Evolutionary conservation across 2,797 vertebrate species (phyloP), one percentile per base, ranked within the genome.

Genomic region (Acanthurus tractus): DNA sequence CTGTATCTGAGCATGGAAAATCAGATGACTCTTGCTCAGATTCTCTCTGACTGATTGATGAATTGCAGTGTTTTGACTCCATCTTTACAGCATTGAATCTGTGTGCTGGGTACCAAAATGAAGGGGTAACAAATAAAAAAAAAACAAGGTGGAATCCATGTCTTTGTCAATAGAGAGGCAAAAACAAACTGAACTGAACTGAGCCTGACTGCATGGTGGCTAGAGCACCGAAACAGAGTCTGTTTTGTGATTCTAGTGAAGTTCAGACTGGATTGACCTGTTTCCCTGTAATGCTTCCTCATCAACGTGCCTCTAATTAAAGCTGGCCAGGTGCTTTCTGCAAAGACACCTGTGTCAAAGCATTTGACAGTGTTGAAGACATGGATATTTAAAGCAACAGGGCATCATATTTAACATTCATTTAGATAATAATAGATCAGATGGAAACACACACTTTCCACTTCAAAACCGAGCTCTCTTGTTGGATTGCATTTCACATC

Each of bases 261-360:
- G 53, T 81, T 86, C 64, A 85, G 76, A 88, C 85, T 78, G 83
- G 90, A 86, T 42, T 57, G 63, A 82, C 88, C 81, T 81, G 89
- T 90, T 90, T 76, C 72, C 84, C 53, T 74, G 10, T 90, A 83
- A 84, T 69, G 74, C 76, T 80, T 90, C 67, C 52, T 85, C 57
- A 66, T 86, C 64, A 61, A 40, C 63, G 73, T 44, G 29, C 56
- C 71, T 81, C 25, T 75, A 63, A 85, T 89, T 44, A 78, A 70
- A 83, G 56, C 56, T 20, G 66, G 56, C 68, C 71, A 79, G 75
- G 69, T 86, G 84, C 83, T 81, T 77, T 45, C 70, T 68, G 40
- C 63, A 76, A 50, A 74, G 71, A 71, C 57, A 76, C 79, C 70
- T 71, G 63, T 75, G 62, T 85, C 64, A 71, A 40, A 58, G 44